phyloP scores from a whole-genome alignment of 2,113 vertebrate genomes.

The Zapus hudsonius region DNA sequence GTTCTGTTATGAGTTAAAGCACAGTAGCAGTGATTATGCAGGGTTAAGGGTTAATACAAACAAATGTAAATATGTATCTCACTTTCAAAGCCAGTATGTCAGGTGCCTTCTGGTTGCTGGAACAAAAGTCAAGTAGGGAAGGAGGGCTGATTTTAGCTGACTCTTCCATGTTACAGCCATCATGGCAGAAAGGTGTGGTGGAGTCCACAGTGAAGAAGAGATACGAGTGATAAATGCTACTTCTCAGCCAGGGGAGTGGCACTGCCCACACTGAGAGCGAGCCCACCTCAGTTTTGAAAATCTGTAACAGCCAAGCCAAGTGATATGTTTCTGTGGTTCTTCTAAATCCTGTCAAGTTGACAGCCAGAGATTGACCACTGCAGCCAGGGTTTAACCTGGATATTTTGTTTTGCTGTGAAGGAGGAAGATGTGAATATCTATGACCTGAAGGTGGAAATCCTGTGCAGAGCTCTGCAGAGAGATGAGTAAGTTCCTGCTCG shows the following conservation, averaged over 20 bases:
- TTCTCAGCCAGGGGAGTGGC: too few relatives aligned
- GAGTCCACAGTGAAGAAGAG: too few relatives aligned
- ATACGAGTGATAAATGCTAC: too few relatives aligned
- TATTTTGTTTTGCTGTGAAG: constrained; percentile 75
- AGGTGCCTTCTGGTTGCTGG: too few relatives aligned
- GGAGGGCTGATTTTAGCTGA: too few relatives aligned
- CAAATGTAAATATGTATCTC: neutral
- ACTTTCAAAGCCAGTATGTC: neutral
- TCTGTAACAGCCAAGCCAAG: neutral
- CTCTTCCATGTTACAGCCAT: too few relatives aligned
- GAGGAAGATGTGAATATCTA: constrained; percentile 89
- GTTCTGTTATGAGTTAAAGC: neutral
- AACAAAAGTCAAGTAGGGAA: too few relatives aligned
- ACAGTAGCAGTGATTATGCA: neutral
- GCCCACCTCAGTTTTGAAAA: too few relatives aligned
- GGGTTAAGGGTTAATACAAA: neutral
- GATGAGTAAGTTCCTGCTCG: constrained; percentile 88
- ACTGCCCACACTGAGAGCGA: too few relatives aligned
- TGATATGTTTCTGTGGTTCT: neutral
- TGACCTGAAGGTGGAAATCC: constrained; percentile 93
- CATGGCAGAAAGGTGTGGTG: too few relatives aligned
- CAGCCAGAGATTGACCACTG: neutral
- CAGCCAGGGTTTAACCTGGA: neutral
- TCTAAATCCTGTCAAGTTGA: too few relatives aligned
- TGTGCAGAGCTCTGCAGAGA: constrained; percentile 92